These are phyloP conservation scores for Cnemophilus loriae DNA, from an alignment of 2,113 vertebrate genomes.

Conservation along the genomic window DNA sequence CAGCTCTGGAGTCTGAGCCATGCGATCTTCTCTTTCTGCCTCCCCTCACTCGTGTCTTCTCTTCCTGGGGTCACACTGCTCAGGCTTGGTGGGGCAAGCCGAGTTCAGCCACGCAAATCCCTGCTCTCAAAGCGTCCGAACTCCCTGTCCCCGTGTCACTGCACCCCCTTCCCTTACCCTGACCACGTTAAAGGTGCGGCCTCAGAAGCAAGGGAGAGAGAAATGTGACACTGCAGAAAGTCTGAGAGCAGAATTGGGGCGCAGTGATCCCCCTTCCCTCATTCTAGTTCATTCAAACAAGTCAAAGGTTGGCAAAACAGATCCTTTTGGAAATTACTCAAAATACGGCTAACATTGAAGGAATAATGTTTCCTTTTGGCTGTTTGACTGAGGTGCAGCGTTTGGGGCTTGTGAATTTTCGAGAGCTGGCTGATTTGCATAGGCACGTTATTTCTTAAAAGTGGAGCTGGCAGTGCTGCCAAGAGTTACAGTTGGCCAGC, in stretches of 20 bases:
- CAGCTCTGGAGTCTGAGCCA: background rate
- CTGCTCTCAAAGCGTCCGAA: background rate
- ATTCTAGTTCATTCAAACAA: background rate
- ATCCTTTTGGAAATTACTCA: background rate
- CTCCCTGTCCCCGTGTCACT: accelerated
- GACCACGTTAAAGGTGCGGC: background rate
- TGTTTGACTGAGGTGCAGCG: background rate
- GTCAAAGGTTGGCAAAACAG: background rate
- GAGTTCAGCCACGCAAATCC: background rate
- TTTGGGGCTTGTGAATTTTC: background rate
- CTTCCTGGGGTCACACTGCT: background rate
- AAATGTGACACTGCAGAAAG: background rate
- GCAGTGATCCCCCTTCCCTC: background rate
- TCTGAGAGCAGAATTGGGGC: background rate
- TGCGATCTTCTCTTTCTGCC: background rate
- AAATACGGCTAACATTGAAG: background rate
- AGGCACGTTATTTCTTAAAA: background rate
- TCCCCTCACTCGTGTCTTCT: background rate
- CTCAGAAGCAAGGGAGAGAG: background rate
- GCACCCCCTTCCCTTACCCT: no score
- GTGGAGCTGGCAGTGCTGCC: background rate
- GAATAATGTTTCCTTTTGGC: background rate
- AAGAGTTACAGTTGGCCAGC: background rate
- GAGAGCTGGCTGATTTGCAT: conserved; percentile 21
- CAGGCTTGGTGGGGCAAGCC: background rate